These are phyloP conservation scores for Drosophila takahashii DNA, from an alignment of 1,140 invertebrate species.

Conservation along the genomic window DNA sequence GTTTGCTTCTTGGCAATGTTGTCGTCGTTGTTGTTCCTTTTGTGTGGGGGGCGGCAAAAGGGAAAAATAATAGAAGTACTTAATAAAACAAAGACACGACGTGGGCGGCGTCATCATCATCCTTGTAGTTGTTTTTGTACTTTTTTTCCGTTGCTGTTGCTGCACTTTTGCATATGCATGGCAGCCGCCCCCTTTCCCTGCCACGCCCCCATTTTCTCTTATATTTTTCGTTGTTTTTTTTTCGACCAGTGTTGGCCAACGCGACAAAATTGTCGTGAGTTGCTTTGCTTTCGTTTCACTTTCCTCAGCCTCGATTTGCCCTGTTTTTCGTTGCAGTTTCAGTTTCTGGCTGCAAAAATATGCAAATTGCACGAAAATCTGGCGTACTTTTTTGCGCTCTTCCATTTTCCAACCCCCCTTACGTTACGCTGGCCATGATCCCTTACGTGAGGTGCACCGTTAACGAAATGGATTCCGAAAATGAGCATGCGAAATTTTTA, in stretches of 20 bases:
- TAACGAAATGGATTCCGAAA: slow-evolving; percentile 8
- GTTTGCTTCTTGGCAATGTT: slow-evolving; percentile 59
- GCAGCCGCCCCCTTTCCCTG: neutral
- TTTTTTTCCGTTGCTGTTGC: slow-evolving; percentile 2
- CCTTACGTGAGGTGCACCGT: slow-evolving; percentile 4
- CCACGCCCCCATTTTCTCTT: neutral
- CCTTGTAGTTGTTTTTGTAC: slow-evolving; percentile 9
- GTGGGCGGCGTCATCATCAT: slow-evolving; percentile 52
- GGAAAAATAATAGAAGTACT: slow-evolving; percentile 70
- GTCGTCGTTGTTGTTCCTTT: slow-evolving; percentile 17
- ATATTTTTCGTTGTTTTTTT: neutral
- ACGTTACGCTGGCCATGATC: slow-evolving; percentile 4
- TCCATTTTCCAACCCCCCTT: slow-evolving; percentile 10
- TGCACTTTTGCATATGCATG: slow-evolving; percentile 57
- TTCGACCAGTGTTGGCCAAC: slow-evolving; percentile 55
- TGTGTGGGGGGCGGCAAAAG: slow-evolving; percentile 25
- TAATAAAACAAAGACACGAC: slow-evolving; percentile 75
- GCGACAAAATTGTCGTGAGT: slow-evolving; percentile 54
- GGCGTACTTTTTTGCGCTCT: slow-evolving; percentile 33
- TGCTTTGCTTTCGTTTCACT: slow-evolving; percentile 22
- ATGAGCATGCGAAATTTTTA: slow-evolving; percentile 6
- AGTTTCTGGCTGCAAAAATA: slow-evolving; percentile 49
- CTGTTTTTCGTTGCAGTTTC: slow-evolving; percentile 7
- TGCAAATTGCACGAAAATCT: slow-evolving; percentile 76
- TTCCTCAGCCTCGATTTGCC: slow-evolving; percentile 22